Percentiles rank a stretch among this genome's conserved stretches.
phyloP scores from a whole-genome alignment of 2,888 invertebrate species.

The Cetonia aurata region DNA sequence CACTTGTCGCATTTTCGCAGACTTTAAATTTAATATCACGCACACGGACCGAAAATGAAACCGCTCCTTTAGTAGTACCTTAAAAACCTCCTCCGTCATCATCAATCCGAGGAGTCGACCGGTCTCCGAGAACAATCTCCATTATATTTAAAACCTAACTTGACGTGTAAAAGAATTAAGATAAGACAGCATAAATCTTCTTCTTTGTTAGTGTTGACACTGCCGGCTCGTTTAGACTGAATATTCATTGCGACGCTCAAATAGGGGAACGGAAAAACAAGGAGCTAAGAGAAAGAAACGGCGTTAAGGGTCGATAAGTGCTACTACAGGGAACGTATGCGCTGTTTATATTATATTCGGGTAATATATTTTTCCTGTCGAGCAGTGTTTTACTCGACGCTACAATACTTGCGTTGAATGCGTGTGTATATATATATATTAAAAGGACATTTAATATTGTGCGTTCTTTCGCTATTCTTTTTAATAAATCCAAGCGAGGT shows the following conservation, averaged over 20 bases:
- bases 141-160: conserved; percentile 39
- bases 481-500: conserved; percentile 26
- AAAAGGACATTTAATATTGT: conserved; percentile 36
- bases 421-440: conserved; percentile 13
- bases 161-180: conserved; percentile 46
- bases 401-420: conserved; percentile 5
- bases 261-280: conserved; percentile 1
- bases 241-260: conserved; percentile 24
- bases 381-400: conserved; percentile 1
- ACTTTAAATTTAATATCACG: conserved; percentile 31
- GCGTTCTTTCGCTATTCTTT: background rate
- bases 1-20: conserved; percentile 22
- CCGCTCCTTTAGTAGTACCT: conserved; percentile 9
- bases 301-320: conserved; percentile 13
- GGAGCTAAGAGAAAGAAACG: background rate
- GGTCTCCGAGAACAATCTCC: conserved; percentile 28
- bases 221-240: conserved; percentile 30
- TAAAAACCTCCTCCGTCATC: conserved; percentile 32
- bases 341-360: background rate
- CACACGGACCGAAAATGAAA: conserved; percentile 36
- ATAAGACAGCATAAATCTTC: conserved; percentile 44
- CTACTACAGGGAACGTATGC: conserved; percentile 17
- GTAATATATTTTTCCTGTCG: conserved; percentile 38
- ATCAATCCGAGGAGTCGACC: conserved; percentile 16
- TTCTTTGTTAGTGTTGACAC: conserved; percentile 42